Conservation (phyloP, 1,140 invertebrate genomes). For the Lepeophtheirus salmonis region DNA sequence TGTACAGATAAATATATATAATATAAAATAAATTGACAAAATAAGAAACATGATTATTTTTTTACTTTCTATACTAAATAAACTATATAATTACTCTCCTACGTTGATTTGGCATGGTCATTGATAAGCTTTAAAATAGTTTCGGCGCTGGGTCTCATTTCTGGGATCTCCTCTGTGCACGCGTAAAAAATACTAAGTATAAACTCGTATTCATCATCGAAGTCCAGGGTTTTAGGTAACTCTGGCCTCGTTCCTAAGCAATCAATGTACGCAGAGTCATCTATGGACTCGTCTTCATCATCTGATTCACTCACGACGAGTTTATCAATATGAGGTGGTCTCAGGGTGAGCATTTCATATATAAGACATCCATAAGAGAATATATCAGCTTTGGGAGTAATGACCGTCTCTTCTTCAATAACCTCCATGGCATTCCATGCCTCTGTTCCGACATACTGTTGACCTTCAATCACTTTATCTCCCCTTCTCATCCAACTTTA, state of each 20-base stretch:
- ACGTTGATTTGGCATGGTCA: conserved; percentile 1
- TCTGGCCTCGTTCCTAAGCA: conserved; percentile 36
- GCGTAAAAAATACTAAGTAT: conserved; percentile 47
- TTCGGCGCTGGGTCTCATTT: conserved; percentile 39
- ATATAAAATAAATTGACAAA: too few species aligned
- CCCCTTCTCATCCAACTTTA: conserved; percentile 42
- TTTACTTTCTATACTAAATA: too few species aligned
- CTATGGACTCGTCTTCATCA: background rate
- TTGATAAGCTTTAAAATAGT: conserved; percentile 23
- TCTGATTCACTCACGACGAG: conserved; percentile 8
- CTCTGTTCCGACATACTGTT: conserved; percentile 41
- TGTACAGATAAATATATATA: too few species aligned
- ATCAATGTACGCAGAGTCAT: background rate
- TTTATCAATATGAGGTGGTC: conserved; percentile 36
- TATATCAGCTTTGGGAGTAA: conserved; percentile 53
- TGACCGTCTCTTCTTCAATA: conserved; percentile 29
- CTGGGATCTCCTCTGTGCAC: conserved; percentile 43
- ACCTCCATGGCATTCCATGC: conserved; percentile 58
- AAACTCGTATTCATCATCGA: conserved; percentile 38
- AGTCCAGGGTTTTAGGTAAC: conserved; percentile 34
- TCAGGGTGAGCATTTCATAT: conserved; percentile 51
- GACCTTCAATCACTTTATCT: conserved; percentile 23
- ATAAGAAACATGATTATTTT: too few species aligned
- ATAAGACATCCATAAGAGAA: conserved; percentile 43
- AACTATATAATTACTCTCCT: too few species aligned